Evolutionary conservation across 2,113 vertebrate species (phyloP).

Genomic region (Siniperca chuatsi): DNA sequence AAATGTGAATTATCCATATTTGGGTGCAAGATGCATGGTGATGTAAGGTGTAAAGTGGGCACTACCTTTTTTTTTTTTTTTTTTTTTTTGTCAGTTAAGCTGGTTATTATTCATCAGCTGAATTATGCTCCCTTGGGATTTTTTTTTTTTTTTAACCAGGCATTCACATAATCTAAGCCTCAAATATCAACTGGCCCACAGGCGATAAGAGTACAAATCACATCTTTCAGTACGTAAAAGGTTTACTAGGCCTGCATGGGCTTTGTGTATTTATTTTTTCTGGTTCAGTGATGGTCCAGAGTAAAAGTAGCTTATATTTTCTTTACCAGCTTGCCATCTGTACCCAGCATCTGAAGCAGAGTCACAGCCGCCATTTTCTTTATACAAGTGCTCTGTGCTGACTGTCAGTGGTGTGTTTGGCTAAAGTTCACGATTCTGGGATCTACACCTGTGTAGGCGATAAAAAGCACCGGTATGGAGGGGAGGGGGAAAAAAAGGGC

Average conservation of each 20-base stretch:
- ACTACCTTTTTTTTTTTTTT: background rate
- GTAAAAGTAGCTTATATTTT: background rate
- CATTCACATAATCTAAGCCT: slow-evolving; percentile 5
- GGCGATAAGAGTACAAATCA: background rate
- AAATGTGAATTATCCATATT: background rate
- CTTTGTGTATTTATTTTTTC: slow-evolving; percentile 10
- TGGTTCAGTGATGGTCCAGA: background rate
- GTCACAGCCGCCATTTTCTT: slow-evolving; percentile 18
- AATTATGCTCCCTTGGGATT: background rate
- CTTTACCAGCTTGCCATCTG: background rate
- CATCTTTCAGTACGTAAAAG: background rate
- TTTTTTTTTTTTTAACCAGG: background rate
- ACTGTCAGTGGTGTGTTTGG: background rate
- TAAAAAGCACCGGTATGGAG: slow-evolving; percentile 4
- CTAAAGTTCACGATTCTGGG: background rate
- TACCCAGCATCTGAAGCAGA: background rate
- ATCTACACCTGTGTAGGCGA: background rate
- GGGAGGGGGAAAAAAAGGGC: slow-evolving; percentile 31
- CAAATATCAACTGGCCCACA: background rate
- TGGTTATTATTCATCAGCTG: background rate
- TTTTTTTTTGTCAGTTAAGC: too few species aligned
- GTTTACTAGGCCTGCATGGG: background rate
- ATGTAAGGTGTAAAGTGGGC: slow-evolving; percentile 5
- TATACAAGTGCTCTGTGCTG: background rate
- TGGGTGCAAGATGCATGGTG: background rate